Evolutionary conservation across 2,113 vertebrate genomes (phyloP).

Genomic region (Leptosomus discolor): DNA sequence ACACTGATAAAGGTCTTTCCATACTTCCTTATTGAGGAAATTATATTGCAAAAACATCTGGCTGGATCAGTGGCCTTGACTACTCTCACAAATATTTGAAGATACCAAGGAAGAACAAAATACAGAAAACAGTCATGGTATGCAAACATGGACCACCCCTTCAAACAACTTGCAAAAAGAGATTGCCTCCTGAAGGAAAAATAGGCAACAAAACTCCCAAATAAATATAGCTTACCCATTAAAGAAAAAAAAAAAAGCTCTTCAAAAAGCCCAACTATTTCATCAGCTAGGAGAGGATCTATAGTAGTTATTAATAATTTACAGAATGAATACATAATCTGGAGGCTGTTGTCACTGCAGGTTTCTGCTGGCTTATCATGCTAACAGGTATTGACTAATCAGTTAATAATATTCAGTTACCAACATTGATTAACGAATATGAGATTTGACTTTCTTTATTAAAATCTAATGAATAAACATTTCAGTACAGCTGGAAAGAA

Average conservation of each 20-base stretch:
- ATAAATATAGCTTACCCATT: not conserved
- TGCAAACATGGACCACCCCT: not conserved
- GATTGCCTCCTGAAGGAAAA: not conserved
- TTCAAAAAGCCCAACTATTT: not conserved
- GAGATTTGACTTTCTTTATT: not conserved
- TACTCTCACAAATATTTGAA: not conserved
- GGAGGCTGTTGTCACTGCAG: not conserved
- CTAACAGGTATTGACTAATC: not conserved
- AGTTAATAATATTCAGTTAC: not conserved
- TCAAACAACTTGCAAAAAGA: not conserved
- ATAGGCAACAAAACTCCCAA: not conserved
- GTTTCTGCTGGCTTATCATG: not conserved
- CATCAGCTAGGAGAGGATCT: not conserved
- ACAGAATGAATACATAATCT: not conserved
- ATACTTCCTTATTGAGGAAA: not conserved
- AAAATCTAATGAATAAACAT: slow-evolving; percentile 10
- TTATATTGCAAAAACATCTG: not conserved
- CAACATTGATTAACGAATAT: not conserved
- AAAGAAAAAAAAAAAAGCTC: not conserved
- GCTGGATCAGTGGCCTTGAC: not conserved
- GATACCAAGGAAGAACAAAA: not conserved
- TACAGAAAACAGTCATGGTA: not conserved
- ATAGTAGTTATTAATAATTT: not conserved
- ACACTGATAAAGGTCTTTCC: not conserved
- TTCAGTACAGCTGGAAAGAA: not conserved